Evolutionary conservation across 2,888 invertebrate species (phyloP).

Genomic region (Sisyra nigra): DNA sequence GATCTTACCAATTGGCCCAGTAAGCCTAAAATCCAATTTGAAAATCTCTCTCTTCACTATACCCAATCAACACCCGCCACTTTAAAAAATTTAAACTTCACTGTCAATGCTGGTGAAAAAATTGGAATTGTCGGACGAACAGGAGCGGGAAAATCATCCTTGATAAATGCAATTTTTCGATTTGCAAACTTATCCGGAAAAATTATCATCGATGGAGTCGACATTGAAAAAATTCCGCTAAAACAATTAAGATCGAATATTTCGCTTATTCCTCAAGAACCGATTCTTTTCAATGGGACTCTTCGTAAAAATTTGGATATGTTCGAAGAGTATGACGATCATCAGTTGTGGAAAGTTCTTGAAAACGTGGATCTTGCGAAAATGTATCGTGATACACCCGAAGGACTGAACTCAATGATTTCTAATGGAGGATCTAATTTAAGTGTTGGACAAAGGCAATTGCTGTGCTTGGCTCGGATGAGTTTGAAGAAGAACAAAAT

Average conservation of each 20-base stretch:
- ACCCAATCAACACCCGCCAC: slow-evolving; percentile 42
- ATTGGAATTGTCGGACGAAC: slow-evolving; percentile 72
- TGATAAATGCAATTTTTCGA: slow-evolving; percentile 64
- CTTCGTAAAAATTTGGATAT: slow-evolving; percentile 61
- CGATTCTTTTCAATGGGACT: slow-evolving; percentile 50
- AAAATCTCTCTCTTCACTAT: slow-evolving; percentile 44
- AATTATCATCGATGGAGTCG: slow-evolving; percentile 54
- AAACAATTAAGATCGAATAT: slow-evolving; percentile 35
- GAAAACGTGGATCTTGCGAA: slow-evolving; percentile 40
- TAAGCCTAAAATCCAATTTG: slow-evolving; percentile 40
- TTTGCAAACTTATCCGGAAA: slow-evolving; percentile 53
- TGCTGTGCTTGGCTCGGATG: slow-evolving; percentile 79
- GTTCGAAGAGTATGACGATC: slow-evolving; percentile 51
- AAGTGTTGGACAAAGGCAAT: slow-evolving; percentile 79
- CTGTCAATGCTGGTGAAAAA: slow-evolving; percentile 35
- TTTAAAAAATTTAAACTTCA: slow-evolving; percentile 35
- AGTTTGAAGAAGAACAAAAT: slow-evolving; percentile 71
- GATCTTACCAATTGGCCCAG: slow-evolving; percentile 44
- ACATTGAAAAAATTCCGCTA: slow-evolving; percentile 36
- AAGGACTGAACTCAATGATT: slow-evolving; percentile 49
- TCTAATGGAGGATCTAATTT: slow-evolving; percentile 69
- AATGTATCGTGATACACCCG: slow-evolving; percentile 26
- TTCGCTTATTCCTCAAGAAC: slow-evolving; percentile 40
- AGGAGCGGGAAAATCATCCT: slow-evolving; percentile 68
- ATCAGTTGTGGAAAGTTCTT: slow-evolving; percentile 50